A percentile compares a stretch with the other conserved stretches of the same genome.
Evolutionary conservation across 2,113 vertebrate genomes (phyloP).

Genomic region (Crotalus tigris): DNA sequence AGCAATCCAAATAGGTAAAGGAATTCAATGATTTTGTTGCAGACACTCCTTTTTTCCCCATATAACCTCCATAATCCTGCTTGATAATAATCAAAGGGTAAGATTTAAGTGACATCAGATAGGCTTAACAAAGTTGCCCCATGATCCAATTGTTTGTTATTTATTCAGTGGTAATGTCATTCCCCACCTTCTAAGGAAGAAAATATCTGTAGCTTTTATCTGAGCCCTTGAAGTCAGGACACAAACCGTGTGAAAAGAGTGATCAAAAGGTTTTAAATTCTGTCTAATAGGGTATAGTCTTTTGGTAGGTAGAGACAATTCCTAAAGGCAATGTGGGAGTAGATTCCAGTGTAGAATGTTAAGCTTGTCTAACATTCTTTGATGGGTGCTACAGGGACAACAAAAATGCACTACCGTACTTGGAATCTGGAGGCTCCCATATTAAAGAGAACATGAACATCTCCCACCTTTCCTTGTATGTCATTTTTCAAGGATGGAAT

Average conservation of each 20-base stretch:
- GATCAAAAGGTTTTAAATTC: not conserved
- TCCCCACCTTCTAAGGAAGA: not conserved
- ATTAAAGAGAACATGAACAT: not conserved
- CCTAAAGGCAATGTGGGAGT: not conserved
- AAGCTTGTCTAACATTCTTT: not conserved
- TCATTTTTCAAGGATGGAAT: not conserved
- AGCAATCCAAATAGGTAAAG: not conserved
- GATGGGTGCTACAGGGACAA: not conserved
- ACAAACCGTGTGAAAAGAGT: not conserved
- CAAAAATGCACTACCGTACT: not conserved
- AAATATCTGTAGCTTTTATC: not conserved
- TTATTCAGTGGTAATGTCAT: not conserved
- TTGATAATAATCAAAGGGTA: not conserved
- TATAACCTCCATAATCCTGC: not conserved
- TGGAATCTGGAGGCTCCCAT: not conserved
- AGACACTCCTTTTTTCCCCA: too few species aligned
- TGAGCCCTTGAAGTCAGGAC: not conserved
- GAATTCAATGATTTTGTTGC: not conserved
- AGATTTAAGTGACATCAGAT: not conserved
- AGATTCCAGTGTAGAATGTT: not conserved
- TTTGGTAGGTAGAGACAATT: not conserved
- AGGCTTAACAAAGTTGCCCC: not conserved
- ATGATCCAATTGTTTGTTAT: not conserved
- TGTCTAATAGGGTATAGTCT: not conserved
- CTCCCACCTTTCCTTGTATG: not conserved